Conservation (phyloP, 2,113 vertebrate genomes). For the Hemicordylus capensis region DNA sequence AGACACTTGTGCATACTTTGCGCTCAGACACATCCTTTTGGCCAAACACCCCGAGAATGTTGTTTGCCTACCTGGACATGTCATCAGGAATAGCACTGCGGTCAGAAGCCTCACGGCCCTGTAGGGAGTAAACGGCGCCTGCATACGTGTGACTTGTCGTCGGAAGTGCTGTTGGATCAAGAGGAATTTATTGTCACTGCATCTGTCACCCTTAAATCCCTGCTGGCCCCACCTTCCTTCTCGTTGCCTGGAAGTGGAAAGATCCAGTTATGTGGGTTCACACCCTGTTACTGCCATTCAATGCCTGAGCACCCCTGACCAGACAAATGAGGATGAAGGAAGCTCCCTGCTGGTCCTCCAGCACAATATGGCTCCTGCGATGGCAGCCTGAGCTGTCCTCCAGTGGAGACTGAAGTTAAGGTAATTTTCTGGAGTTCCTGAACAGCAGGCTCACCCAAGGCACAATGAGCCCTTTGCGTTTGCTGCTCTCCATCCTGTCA, state of each 20-base stretch:
- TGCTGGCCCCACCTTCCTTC: constrained; percentile 13
- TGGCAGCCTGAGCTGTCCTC: neutral
- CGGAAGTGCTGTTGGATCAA: neutral
- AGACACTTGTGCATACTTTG: neutral
- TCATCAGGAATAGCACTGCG: neutral
- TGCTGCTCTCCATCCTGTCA: neutral
- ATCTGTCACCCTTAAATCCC: constrained; percentile 4
- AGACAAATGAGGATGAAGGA: neutral
- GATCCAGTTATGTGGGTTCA: constrained; percentile 14
- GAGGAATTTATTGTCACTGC: neutral
- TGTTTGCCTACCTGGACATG: neutral
- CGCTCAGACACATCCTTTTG: neutral
- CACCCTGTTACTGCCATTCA: neutral
- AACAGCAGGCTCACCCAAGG: neutral
- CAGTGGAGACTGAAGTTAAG: neutral
- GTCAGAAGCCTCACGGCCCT: neutral
- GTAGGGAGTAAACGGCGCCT: neutral
- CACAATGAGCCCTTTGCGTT: neutral
- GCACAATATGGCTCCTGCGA: neutral
- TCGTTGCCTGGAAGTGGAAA: neutral
- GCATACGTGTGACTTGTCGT: neutral
- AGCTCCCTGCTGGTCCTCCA: neutral
- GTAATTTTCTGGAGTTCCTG: neutral
- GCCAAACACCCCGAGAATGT: neutral
- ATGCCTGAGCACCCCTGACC: neutral